Evolutionary conservation across 2,888 invertebrate genomes (phyloP).

Genomic region (Heliconius erato): DNA sequence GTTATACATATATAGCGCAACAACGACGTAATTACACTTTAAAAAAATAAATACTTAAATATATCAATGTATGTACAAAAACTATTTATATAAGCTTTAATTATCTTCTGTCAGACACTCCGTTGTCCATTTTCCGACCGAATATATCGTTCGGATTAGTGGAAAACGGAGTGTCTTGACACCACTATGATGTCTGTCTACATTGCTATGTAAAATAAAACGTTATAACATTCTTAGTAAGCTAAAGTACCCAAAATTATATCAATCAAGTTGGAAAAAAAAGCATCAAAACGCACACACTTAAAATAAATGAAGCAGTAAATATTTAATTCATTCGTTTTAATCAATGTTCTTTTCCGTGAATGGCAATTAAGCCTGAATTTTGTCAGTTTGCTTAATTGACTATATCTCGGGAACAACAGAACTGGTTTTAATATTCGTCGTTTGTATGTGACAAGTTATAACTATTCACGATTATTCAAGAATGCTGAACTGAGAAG

Average conservation of each 20-base stretch:
- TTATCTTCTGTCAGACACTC: no score
- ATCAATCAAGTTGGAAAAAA: not conserved
- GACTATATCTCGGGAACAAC: constrained; percentile 1
- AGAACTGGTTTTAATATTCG: constrained; percentile 18
- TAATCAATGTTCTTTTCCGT: not conserved
- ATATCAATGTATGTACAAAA: no score
- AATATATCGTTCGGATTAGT: no score
- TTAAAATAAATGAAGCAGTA: not conserved
- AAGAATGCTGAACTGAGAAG: constrained; percentile 8
- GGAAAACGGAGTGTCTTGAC: not conserved
- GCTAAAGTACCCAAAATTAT: not conserved
- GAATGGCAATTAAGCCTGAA: not conserved
- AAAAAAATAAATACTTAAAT: no score
- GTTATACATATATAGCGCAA: not conserved
- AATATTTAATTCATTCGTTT: not conserved
- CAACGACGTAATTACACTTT: not conserved
- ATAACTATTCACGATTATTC: constrained; percentile 28
- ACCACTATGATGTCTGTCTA: not conserved
- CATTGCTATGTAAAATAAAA: no score
- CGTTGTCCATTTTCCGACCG: no score
- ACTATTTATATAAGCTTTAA: no score
- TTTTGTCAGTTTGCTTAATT: constrained; percentile 29
- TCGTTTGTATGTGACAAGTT: constrained; percentile 11
- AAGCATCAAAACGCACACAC: not conserved
- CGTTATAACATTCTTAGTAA: no score